A percentile compares a stretch with the other conserved stretches of the same genome.
phyloP scores from a whole-genome alignment of 2,888 invertebrate genomes.

The Eutolmus rufibarbis region DNA sequence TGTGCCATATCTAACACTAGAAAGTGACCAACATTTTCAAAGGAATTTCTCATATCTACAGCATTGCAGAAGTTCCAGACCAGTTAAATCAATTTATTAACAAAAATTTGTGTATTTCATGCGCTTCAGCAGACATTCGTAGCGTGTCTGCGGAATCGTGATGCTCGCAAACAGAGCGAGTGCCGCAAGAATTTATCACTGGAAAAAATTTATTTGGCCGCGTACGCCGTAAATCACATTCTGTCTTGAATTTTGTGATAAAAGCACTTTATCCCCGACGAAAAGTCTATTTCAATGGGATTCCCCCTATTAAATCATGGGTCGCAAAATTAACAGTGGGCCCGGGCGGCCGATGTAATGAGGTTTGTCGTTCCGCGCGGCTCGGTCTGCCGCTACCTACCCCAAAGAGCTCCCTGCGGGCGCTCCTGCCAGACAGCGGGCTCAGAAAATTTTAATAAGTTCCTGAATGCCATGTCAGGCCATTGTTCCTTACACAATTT shows the following conservation, averaged over 20 bases:
- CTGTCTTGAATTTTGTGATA: slow-evolving; percentile 14
- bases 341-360: background rate
- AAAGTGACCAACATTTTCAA: background rate
- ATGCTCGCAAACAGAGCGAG: background rate
- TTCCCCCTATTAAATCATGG: slow-evolving; percentile 29
- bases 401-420: background rate
- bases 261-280: slow-evolving; percentile 34
- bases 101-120: background rate
- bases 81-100: background rate
- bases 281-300: slow-evolving; percentile 36
- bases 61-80: background rate
- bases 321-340: slow-evolving; percentile 29
- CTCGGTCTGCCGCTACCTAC: background rate
- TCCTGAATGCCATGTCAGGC: slow-evolving; percentile 36
- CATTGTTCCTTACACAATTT: slow-evolving; percentile 34
- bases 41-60: background rate
- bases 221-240: slow-evolving; percentile 4
- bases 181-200: background rate
- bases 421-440: background rate
- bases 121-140: background rate
- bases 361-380: slow-evolving; percentile 20
- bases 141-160: background rate
- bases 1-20: no score
- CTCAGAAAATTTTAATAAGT: slow-evolving; percentile 35
- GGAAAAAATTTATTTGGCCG: background rate